Percentiles rank a stretch among this genome's conserved stretches.
Conservation (phyloP, 2,888 invertebrate genomes). For the Scaptomyza flava region DNA sequence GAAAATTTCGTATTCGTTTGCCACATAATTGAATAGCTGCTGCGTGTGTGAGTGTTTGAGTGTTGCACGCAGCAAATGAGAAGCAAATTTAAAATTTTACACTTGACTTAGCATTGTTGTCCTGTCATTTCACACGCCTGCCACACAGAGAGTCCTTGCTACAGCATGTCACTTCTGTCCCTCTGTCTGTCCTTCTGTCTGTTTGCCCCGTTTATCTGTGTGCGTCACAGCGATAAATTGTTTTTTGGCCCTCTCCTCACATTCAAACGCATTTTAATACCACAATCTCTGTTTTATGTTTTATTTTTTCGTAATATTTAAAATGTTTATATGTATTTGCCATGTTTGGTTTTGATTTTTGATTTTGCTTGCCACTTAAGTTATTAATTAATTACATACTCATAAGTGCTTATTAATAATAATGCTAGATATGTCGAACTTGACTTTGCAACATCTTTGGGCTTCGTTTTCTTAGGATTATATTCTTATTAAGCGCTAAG, state of each 20-base stretch:
- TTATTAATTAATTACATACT: constrained; percentile 27
- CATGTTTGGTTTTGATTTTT: constrained; percentile 54
- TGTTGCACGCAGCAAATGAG: constrained; percentile 78
- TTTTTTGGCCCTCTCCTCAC: constrained; percentile 37
- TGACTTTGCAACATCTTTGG: constrained; percentile 44
- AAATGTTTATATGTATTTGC: constrained; percentile 58
- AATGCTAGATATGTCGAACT: constrained; percentile 49
- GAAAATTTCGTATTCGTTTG: constrained; percentile 83
- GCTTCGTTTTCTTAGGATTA: constrained; percentile 20
- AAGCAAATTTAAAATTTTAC: constrained; percentile 85
- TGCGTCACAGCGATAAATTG: constrained; percentile 64
- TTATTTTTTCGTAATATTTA: constrained; percentile 45
- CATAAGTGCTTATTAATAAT: constrained; percentile 14
- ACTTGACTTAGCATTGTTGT: constrained; percentile 84
- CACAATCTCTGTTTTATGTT: constrained; percentile 13
- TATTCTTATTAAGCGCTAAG: constrained; percentile 49
- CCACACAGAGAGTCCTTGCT: constrained; percentile 26
- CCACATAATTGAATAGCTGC: constrained; percentile 83
- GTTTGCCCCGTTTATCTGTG: constrained; percentile 40
- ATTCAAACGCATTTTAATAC: constrained; percentile 10
- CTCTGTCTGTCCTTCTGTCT: constrained; percentile 5
- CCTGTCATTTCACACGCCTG: constrained; percentile 80
- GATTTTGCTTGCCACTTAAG: constrained; percentile 70
- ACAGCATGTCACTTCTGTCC: constrained; percentile 15
- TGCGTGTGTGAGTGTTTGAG: constrained; percentile 51